Evolutionary conservation across 1,140 invertebrate genomes (phyloP).

Genomic region (Plectrocnemia conspersa): DNA sequence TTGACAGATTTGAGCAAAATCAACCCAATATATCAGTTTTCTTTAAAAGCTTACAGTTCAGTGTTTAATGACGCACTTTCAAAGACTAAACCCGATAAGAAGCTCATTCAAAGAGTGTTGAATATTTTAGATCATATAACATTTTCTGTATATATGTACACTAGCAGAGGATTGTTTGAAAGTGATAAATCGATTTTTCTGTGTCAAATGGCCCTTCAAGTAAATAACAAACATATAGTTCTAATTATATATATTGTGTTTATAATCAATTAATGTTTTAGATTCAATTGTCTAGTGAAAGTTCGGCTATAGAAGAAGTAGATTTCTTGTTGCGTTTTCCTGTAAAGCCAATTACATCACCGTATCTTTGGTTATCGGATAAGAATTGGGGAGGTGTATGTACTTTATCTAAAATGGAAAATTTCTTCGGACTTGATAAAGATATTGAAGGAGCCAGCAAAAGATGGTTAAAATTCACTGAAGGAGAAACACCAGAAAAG

Average conservation of each 20-base stretch:
- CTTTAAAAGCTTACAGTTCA: constrained; percentile 88
- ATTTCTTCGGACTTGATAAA: constrained; percentile 83
- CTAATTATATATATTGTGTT: background rate
- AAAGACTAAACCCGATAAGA: constrained; percentile 62
- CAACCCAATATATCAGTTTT: constrained; percentile 95
- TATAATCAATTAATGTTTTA: constrained; percentile 11
- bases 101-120: constrained; percentile 64
- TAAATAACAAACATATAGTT: constrained; percentile 40
- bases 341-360: constrained; percentile 61
- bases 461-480: constrained; percentile 85
- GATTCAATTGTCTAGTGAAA: constrained; percentile 30
- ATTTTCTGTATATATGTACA: constrained; percentile 82
- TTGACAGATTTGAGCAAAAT: constrained; percentile 90
- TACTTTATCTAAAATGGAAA: constrained; percentile 68
- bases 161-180: constrained; percentile 87
- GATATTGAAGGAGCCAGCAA: constrained; percentile 91
- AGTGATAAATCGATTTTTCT: constrained; percentile 89
- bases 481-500: constrained; percentile 85
- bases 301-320: constrained; percentile 63
- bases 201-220: constrained; percentile 82
- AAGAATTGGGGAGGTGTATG: constrained; percentile 84
- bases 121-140: constrained; percentile 87
- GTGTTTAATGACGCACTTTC: constrained; percentile 87
- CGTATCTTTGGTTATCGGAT: constrained; percentile 82
- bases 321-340: constrained; percentile 85